A percentile compares a stretch with the other conserved stretches of the same genome.
Evolutionary conservation across 2,113 vertebrate species (phyloP).

Genomic region (Condylura cristata): DNA sequence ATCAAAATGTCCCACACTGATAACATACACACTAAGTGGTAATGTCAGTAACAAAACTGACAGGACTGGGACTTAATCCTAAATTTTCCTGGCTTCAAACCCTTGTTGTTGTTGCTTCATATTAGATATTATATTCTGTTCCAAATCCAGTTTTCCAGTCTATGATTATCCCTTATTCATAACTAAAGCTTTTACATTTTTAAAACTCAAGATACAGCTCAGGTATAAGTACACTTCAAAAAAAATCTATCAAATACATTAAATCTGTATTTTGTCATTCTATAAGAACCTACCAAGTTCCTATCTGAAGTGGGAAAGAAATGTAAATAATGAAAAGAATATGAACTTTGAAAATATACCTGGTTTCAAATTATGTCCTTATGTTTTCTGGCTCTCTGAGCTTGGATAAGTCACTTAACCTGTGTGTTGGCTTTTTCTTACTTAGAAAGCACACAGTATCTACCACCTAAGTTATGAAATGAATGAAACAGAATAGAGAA

Average conservation of each 20-base stretch:
- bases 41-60: neutral
- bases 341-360: neutral
- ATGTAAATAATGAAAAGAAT: conserved; percentile 37
- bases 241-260: conserved; percentile 32
- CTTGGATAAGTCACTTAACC: neutral
- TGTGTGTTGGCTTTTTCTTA: neutral
- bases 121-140: conserved; percentile 12
- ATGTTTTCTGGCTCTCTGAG: conserved; percentile 33
- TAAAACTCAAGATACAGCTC: conserved; percentile 19
- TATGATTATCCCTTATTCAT: neutral
- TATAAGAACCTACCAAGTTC: neutral
- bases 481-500: conserved; percentile 25
- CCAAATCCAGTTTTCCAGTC: conserved; percentile 4
- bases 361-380: conserved; percentile 23
- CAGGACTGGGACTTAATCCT: neutral
- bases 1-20: conserved; percentile 10
- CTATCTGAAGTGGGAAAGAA: conserved; percentile 30
- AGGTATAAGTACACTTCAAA: neutral
- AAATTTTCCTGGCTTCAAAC: neutral
- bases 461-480: neutral
- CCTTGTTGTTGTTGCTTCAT: neutral
- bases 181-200: conserved; percentile 15
- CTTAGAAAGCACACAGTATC: neutral
- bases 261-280: neutral
- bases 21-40: neutral